Base-by-base conservation (phyloP, 1,140 invertebrate species). In the Aphis craccivora region DNA sequence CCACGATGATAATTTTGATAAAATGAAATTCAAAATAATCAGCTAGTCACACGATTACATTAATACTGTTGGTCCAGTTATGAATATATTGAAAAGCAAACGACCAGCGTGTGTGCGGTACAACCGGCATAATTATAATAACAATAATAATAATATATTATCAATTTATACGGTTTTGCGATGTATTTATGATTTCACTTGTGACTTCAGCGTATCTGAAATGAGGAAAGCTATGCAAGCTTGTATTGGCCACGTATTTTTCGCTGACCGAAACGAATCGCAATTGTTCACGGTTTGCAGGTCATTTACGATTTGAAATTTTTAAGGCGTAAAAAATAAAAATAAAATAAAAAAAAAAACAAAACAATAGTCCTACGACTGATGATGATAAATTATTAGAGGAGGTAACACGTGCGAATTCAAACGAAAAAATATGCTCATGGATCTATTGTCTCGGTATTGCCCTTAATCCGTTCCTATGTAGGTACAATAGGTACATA, bases 111-210 rank as follows among this genome's bases (percentile, higher is more conserved):
- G 37, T 67, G 55, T 43, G 40, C 20, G 9, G 11, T 25, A 43
- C 51, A 60, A 60, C 14, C 60, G 30, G 51, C 55, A 30, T 43
- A 90, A 90, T n/a, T n/a, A n/a, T 55, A 40, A 40, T 40, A 53
- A 18, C 40, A 48, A 84, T 84, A 89, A 89, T 88, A 88, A 88
- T 88, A 53, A 89, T 90, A 67, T 30, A 67, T 90, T 90, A 93
- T 84, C 91, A 84, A 93, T 93, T 93, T 93, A 83, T 86, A 93
- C 81, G 91, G 91, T 93, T 86, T 93, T 93, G 35, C 90, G 40
- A 48, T 51, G 48, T 55, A 53, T 92, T 92, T 86, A 93, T 23
- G 91, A 93, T 93, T 92, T 92, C 91, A 92, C 91, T 84, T 2
- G n/a, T 20, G 76, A 30, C 51, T 53, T 53, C 25, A 83, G 67